These are phyloP conservation scores for Mercenaria mercenaria DNA, from an alignment of 1,140 invertebrate species.

Conservation along the genomic window DNA sequence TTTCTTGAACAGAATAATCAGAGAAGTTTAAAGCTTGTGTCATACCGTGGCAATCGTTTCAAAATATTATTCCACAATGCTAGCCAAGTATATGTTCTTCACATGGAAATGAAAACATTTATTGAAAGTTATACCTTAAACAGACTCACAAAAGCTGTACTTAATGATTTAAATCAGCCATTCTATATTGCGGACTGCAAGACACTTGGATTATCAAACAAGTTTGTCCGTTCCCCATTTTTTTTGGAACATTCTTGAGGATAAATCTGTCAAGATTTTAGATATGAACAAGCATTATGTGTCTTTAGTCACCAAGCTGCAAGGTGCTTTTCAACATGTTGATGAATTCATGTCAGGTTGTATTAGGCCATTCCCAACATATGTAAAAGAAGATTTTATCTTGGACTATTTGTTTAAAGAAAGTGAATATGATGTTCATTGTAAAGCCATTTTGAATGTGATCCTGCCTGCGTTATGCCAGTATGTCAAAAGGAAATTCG, in stretches of 20 bases:
- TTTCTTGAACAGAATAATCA: constrained; percentile 37
- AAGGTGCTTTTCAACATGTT: background rate
- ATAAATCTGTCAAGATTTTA: constrained; percentile 12
- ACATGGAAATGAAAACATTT: constrained; percentile 33
- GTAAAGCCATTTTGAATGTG: background rate
- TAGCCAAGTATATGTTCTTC: constrained; percentile 21
- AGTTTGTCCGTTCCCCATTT: background rate
- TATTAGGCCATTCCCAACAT: background rate
- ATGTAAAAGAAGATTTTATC: constrained; percentile 37
- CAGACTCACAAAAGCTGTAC: constrained; percentile 7
- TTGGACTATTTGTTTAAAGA: constrained; percentile 18
- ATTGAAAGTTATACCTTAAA: background rate
- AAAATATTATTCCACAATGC: constrained; percentile 63
- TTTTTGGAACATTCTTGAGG: constrained; percentile 53
- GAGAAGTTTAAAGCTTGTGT: background rate
- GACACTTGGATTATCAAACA: constrained; percentile 29
- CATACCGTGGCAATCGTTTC: constrained; percentile 44
- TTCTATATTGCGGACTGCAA: constrained; percentile 12
- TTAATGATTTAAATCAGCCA: constrained; percentile 36
- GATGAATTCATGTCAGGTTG: background rate
- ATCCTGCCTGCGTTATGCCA: background rate
- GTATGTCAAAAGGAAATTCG: constrained; percentile 2
- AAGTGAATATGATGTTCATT: constrained; percentile 5
- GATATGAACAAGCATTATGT: constrained; percentile 30
- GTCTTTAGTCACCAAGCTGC: background rate